Conservation (phyloP, 1,140 invertebrate genomes). For the Orussus abietinus region DNA sequence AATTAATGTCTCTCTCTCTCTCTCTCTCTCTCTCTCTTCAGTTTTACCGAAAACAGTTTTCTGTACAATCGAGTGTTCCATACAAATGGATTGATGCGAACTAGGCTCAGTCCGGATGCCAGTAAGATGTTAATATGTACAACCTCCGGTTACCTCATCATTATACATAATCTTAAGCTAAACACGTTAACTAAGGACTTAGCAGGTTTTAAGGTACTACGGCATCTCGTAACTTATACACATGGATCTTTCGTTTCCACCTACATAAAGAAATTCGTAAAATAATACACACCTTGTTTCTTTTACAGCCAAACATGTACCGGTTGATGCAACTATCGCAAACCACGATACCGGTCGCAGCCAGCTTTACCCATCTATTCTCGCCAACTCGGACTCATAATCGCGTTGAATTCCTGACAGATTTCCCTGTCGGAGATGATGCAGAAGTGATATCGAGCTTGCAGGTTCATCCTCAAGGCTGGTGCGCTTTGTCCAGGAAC, state of each 20-base stretch:
- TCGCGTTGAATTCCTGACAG: slow-evolving; percentile 82
- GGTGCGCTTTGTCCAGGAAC: slow-evolving; percentile 84
- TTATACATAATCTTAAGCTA: slow-evolving; percentile 85
- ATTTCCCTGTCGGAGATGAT: slow-evolving; percentile 82
- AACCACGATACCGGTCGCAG: slow-evolving; percentile 73
- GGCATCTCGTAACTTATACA: too few species aligned
- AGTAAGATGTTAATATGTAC: slow-evolving; percentile 88
- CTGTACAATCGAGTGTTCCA: slow-evolving; percentile 79
- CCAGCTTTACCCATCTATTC: slow-evolving; percentile 78
- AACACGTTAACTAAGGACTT: slow-evolving; percentile 75
- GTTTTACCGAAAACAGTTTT: slow-evolving; percentile 71
- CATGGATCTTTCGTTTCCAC: too few species aligned
- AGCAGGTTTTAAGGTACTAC: slow-evolving; percentile 79
- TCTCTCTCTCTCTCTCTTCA: too few species aligned
- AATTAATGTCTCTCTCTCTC: too few species aligned
- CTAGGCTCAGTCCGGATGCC: slow-evolving; percentile 77
- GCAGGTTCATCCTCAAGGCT: slow-evolving; percentile 88
- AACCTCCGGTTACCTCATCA: slow-evolving; percentile 82
- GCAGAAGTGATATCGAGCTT: slow-evolving; percentile 86
- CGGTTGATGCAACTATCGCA: slow-evolving; percentile 82
- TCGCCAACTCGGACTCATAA: slow-evolving; percentile 69
- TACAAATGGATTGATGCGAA: slow-evolving; percentile 83
- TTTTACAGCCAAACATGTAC: slow-evolving; percentile 79
- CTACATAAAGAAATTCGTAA: slow-evolving; percentile 1
- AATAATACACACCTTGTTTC: slow-evolving; percentile 7